Base-by-base conservation (phyloP, 92 coral and sea anemone species). In the Micromussa lordhowensis region DNA sequence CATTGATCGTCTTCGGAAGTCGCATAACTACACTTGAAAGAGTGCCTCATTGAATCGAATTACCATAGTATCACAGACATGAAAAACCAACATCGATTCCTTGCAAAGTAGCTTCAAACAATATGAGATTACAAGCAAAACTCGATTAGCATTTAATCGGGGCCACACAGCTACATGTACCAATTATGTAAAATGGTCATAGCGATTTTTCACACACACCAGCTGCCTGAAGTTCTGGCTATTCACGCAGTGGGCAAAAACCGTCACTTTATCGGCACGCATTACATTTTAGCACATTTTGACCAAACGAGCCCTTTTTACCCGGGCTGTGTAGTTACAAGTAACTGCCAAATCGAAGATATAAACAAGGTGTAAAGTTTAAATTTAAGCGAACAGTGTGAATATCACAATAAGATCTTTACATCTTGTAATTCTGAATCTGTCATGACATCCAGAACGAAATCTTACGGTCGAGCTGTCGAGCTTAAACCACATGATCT, bases 141-240 rank as follows among this genome's bases (percentile, higher is more conserved):
- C 87, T 68, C 69, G 72, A 84, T 84, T 55, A 83, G 64, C 87
- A 83, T 83, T 49, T 51, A 49, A 51, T 71, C 44, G 36, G 13
- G 32, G 44, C 44, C 44, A 5, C 38, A 40, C 49, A 44, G 79
- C 68, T 44, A 8, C 74, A 26, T 36, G 18, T 69, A 54, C 48
- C 8, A 61, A 61, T 30, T 57, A 58, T 36, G 80, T 55, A 54
- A 57, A 74, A 84, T 84, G 73, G 55, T 36, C 24, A 30, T 34
- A 55, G 26, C 61, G 44, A 51, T 59, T 29, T 73, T 54, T 17
- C 7, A 22, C 31, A 22, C 49, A 53, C 53, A 74, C 30, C 68
- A n/a, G n/a, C n/a, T 72, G 61, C 64, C n/a, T 9, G 19, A 0
- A 40, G 19, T 3, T 36, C 30, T 6, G 17, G 36, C 74, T 68